These are phyloP conservation scores for Cactoblastis cactorum DNA, from an alignment of 2,888 invertebrate species.

Conservation along the genomic window DNA sequence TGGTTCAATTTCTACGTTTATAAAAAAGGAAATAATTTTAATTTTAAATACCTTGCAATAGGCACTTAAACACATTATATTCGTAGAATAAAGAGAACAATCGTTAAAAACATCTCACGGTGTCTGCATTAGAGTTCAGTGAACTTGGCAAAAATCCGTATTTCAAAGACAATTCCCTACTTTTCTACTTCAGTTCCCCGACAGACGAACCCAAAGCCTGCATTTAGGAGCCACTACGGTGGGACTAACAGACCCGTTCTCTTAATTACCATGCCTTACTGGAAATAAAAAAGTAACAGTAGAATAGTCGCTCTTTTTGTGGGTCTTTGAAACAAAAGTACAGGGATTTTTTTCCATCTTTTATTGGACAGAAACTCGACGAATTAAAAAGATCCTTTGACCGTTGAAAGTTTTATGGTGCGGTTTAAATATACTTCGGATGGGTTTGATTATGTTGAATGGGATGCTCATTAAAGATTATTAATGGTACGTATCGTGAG, in stretches of 20 bases:
- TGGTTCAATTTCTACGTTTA: not conserved
- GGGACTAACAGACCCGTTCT: conserved; percentile 43
- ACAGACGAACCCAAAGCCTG: conserved; percentile 35
- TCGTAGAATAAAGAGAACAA: not conserved
- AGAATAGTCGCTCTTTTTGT: conserved; percentile 45
- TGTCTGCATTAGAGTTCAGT: conserved; percentile 28
- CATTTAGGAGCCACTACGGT: conserved; percentile 45
- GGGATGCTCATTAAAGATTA: conserved; percentile 10
- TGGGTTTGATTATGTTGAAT: conserved; percentile 10
- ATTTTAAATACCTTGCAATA: not conserved
- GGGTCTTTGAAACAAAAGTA: conserved; percentile 35
- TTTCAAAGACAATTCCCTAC: conserved; percentile 27
- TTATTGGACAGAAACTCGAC: conserved; percentile 27
- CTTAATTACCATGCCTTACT: conserved; percentile 63
- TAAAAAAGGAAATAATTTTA: too few species aligned
- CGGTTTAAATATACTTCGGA: not conserved
- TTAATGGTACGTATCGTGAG: conserved; percentile 6
- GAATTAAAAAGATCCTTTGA: conserved; percentile 26
- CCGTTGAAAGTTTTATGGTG: conserved; percentile 13
- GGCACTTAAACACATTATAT: not conserved
- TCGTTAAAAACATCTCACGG: conserved; percentile 29
- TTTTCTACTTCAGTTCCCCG: conserved; percentile 41
- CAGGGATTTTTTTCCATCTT: conserved; percentile 28
- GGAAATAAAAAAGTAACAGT: conserved; percentile 48
- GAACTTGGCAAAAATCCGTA: conserved; percentile 24